phyloP scores from a whole-genome alignment of 1,140 invertebrate genomes.

The Kradibia gibbosae region DNA sequence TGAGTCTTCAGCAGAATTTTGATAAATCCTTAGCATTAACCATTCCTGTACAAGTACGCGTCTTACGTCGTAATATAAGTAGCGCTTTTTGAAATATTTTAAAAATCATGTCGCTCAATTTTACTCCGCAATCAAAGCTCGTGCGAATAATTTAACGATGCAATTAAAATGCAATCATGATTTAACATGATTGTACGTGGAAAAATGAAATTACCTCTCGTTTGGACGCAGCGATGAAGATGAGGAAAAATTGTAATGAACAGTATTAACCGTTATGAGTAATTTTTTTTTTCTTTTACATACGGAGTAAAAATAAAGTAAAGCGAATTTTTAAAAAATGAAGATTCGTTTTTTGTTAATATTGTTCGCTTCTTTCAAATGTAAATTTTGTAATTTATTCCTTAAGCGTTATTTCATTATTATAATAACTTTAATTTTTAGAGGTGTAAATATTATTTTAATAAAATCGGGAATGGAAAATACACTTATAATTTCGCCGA shows the following conservation, averaged over 20 bases:
- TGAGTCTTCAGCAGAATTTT: neutral
- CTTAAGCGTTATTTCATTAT: constrained; percentile 25
- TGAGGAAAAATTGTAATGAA: neutral
- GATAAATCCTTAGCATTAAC: neutral
- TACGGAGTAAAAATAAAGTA: constrained; percentile 8
- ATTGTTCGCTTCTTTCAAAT: neutral
- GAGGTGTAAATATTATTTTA: constrained; percentile 35
- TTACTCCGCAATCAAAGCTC: neutral
- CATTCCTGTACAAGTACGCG: constrained; percentile 25
- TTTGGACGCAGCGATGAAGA: neutral
- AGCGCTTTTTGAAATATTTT: neutral
- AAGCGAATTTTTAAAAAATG: constrained; percentile 22
- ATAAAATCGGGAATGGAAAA: constrained; percentile 7
- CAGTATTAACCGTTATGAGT: constrained; percentile 46
- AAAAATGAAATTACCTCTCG: constrained; percentile 3
- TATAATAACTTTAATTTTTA: constrained; percentile 17
- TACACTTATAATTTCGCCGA: constrained; percentile 58
- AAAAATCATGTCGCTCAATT: constrained; percentile 25
- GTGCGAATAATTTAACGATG: neutral
- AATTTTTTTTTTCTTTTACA: constrained; percentile 7
- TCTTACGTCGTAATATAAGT: neutral
- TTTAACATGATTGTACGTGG: neutral
- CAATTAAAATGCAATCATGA: neutral
- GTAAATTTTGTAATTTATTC: constrained; percentile 48
- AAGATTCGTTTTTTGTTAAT: constrained; percentile 26